phyloP scores from a whole-genome alignment of 2,888 invertebrate species.

The Acanthosepion lycidas region DNA sequence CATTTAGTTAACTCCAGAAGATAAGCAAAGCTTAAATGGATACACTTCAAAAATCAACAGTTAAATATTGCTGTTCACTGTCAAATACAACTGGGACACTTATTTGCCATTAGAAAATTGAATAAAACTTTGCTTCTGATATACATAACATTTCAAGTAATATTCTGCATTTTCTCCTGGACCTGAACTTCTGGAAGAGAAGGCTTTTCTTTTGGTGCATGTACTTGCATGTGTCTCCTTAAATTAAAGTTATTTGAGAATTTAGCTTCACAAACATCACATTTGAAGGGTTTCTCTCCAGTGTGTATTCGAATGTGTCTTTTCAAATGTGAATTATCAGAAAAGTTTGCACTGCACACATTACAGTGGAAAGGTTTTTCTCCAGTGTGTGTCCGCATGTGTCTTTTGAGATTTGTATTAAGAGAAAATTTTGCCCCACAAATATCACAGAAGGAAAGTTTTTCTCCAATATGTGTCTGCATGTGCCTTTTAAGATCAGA shows the following conservation, averaged over 20 bases:
- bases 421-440: neutral
- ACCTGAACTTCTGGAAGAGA: too few species aligned
- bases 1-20: too few species aligned
- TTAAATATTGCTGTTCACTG: too few species aligned
- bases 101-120: too few species aligned
- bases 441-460: neutral
- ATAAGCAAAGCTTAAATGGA: too few species aligned
- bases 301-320: neutral
- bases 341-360: neutral
- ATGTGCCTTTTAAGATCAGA: neutral
- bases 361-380: conserved; percentile 33
- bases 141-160: too few species aligned
- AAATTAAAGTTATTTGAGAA: neutral
- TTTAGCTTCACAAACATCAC: neutral
- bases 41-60: too few species aligned
- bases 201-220: too few species aligned
- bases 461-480: neutral
- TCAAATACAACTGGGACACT: too few species aligned
- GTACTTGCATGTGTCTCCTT: conserved; percentile 37
- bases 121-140: too few species aligned
- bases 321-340: neutral
- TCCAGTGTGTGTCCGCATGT: conserved; percentile 13
- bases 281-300: neutral
- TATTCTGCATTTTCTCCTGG: too few species aligned
- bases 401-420: neutral